phyloP scores from a whole-genome alignment of 2,113 vertebrate species.

The Tychaedon coryphoeus region DNA sequence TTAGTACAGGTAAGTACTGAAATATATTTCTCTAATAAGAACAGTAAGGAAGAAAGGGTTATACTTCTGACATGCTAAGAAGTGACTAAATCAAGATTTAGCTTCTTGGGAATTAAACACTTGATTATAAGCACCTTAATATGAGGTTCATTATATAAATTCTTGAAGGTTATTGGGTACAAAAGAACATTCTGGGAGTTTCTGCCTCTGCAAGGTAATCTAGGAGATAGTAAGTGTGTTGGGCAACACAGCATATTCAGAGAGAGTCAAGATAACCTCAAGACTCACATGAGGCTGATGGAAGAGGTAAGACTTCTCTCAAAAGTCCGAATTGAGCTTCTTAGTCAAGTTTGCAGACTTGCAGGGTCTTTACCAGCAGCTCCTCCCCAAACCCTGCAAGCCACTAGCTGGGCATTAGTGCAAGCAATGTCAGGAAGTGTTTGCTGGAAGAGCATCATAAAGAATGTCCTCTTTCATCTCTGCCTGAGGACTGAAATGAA shows the following conservation, averaged over 20 bases:
- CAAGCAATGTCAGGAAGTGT: not conserved
- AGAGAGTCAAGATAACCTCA: not conserved
- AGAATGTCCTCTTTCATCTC: not conserved
- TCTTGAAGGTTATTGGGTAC: not conserved
- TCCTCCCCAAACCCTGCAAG: not conserved
- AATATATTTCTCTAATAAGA: not conserved
- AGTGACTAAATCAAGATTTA: constrained; percentile 1
- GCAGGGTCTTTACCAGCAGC: not conserved
- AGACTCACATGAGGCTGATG: not conserved
- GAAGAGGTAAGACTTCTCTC: not conserved
- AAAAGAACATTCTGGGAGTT: not conserved
- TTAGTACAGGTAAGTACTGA: not conserved
- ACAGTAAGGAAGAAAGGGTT: not conserved
- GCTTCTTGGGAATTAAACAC: not conserved
- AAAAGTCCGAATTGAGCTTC: not conserved
- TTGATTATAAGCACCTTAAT: constrained; percentile 3
- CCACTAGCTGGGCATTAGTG: not conserved
- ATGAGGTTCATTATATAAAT: not conserved
- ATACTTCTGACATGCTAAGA: not conserved
- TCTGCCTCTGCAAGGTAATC: not conserved
- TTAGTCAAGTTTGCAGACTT: not conserved
- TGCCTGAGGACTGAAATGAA: not conserved
- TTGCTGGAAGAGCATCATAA: not conserved
- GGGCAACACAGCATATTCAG: not conserved
- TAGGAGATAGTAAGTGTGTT: not conserved